Conservation (phyloP, 2,888 invertebrate genomes). For the Spialia ferax region DNA sequence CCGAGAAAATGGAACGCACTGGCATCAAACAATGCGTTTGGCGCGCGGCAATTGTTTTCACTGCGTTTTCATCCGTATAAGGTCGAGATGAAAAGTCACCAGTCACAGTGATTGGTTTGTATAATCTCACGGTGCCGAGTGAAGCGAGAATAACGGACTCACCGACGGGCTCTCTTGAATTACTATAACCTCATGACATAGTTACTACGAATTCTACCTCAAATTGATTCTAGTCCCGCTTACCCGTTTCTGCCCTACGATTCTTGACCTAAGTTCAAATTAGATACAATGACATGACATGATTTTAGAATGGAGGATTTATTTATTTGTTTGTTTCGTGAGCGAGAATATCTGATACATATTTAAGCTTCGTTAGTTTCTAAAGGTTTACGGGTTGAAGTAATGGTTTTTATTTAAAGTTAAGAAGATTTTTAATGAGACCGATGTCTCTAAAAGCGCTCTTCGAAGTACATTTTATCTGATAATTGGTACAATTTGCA, state of each 20-base stretch:
- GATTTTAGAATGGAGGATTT: slow-evolving; percentile 24
- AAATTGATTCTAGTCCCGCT: slow-evolving; percentile 71
- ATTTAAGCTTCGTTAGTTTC: neutral
- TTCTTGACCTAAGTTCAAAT: slow-evolving; percentile 46
- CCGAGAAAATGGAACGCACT: slow-evolving; percentile 18
- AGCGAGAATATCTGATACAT: slow-evolving; percentile 8
- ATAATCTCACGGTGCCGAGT: slow-evolving; percentile 74
- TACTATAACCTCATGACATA: slow-evolving; percentile 81
- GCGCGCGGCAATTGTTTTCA: slow-evolving; percentile 33
- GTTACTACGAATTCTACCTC: slow-evolving; percentile 66
- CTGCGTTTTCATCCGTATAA: slow-evolving; percentile 58
- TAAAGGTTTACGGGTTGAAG: neutral
- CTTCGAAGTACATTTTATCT: neutral
- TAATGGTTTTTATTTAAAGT: neutral
- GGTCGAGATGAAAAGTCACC: slow-evolving; percentile 70
- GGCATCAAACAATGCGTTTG: slow-evolving; percentile 25
- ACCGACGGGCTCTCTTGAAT: slow-evolving; percentile 61
- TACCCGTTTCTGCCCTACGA: slow-evolving; percentile 51
- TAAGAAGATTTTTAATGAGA: neutral
- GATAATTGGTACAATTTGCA: neutral
- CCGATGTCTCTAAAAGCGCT: neutral
- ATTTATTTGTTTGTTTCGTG: slow-evolving; percentile 5
- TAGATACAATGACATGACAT: slow-evolving; percentile 18
- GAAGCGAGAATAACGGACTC: slow-evolving; percentile 73
- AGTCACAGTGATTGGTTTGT: slow-evolving; percentile 72